Conservation (phyloP, 2,113 vertebrate genomes). For the Pteronura brasiliensis region DNA sequence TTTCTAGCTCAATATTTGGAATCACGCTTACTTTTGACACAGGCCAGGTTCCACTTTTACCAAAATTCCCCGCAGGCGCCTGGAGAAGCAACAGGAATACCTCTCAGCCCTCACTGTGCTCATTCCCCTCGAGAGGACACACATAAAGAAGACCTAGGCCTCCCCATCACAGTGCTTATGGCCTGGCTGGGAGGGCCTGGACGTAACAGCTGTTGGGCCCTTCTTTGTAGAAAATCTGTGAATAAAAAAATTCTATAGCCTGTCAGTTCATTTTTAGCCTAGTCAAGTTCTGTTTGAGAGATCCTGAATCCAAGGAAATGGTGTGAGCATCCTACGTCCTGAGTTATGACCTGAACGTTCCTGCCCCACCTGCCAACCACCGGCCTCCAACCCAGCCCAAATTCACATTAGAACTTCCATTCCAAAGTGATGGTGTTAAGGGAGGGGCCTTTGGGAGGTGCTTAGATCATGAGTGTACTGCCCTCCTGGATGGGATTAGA, state of each 20-base stretch:
- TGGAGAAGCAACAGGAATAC: no score
- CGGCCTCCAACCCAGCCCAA: no score
- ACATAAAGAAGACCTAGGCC: neutral
- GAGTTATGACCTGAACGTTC: neutral
- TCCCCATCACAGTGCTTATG: no score
- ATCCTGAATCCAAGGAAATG: neutral
- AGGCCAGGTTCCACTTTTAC: neutral
- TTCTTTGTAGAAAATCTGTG: neutral
- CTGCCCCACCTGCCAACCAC: neutral
- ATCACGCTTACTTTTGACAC: rapidly evolving
- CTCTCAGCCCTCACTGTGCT: neutral
- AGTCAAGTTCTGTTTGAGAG: neutral
- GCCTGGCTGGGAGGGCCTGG: neutral
- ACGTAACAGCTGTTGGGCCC: no score
- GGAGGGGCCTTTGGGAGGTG: neutral
- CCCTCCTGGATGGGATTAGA: no score
- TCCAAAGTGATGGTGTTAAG: no score
- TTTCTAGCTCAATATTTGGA: neutral
- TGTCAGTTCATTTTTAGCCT: neutral
- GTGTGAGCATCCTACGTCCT: neutral
- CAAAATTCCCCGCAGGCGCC: neutral
- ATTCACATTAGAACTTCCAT: neutral
- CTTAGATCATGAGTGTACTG: neutral
- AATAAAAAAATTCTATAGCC: neutral
- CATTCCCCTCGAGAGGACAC: neutral